Base-by-base conservation (phyloP, 2,113 vertebrate species). In the Cyprinodon variegatus region DNA sequence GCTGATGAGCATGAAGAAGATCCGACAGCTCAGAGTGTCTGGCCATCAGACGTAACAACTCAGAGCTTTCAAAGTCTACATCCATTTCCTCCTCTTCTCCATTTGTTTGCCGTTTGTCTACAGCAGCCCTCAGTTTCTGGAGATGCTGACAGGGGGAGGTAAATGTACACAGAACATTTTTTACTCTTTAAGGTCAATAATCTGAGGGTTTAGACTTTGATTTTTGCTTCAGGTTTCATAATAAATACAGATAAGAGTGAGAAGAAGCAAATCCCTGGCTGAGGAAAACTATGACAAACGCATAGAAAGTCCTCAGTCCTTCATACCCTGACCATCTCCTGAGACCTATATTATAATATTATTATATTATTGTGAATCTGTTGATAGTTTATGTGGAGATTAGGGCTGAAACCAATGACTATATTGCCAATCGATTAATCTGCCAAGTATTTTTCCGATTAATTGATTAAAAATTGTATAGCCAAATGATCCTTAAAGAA, bases 1-100 rank as follows among this genome's bases (percentile, higher is more conserved):
- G 77, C 64, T 87, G 83, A 87, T 95, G 92, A 70, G 89, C 92
- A 1, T 66, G 43, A 45, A 94, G 88, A 57, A 92, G 85, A 50
- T 94, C 90, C 48, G 83, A 93, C 61, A 95, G 86, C 11, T 92
- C 90, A n/a, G 84, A 79, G 4, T 86, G 83, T 82, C 79, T 86
- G 61, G 88, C 88, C 81, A 88, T 91, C 81, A 94, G 75, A 17
- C 17, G 38, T 60, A 92, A 45, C 3, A 92, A 63, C 1, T 91
- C 40, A 1, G 78, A 69, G 36, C 84, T 77, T 20, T 81, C 84
- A 0, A 76, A 77, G n/a, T 69, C 84, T 70, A 85, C 72, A 1
- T 78, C 81, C 75, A 81, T 78, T 48, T 72, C 81, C 38, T 81
- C 86, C 1, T 86, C 83, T 1, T 78, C 88, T 41, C 78, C 83